These are phyloP conservation scores for Pseudonaja textilis DNA, from an alignment of 2,113 vertebrate genomes.

Conservation along the genomic window DNA sequence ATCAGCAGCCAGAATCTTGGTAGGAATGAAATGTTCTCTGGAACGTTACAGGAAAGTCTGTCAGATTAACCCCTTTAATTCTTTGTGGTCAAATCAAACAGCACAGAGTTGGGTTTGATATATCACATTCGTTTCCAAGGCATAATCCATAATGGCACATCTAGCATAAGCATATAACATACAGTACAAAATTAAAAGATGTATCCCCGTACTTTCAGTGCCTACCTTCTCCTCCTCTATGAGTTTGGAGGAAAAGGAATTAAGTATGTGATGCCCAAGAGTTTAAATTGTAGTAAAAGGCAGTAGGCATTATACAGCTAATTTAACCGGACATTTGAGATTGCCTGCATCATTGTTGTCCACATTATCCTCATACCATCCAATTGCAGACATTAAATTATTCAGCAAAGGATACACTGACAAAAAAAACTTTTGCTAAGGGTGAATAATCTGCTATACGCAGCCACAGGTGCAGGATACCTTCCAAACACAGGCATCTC, in stretches of 20 bases:
- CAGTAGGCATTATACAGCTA: not conserved
- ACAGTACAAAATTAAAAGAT: not conserved
- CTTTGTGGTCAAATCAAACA: not conserved
- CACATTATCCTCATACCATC: not conserved
- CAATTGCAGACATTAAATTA: not conserved
- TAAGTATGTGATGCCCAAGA: not conserved
- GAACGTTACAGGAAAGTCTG: not conserved
- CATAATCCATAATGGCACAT: not conserved
- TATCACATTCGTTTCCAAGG: not conserved
- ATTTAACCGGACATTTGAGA: not conserved
- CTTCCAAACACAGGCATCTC: not conserved
- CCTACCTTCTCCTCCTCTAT: not conserved
- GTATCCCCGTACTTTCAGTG: not conserved
- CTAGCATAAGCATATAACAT: not conserved
- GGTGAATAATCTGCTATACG: not conserved
- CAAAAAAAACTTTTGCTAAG: not conserved
- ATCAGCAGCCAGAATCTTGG: not conserved
- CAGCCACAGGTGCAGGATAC: not conserved
- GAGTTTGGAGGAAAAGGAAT: not conserved
- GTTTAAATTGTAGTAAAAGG: not conserved
- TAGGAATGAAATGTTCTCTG: not conserved
- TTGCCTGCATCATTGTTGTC: not conserved
- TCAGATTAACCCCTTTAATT: not conserved
- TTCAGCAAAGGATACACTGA: not conserved
- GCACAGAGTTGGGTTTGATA: not conserved